Evolutionary conservation across 2,797 vertebrate species (phyloP), one percentile per base, ranked within the genome.

Genomic region (Gastrophryne carolinensis): DNA sequence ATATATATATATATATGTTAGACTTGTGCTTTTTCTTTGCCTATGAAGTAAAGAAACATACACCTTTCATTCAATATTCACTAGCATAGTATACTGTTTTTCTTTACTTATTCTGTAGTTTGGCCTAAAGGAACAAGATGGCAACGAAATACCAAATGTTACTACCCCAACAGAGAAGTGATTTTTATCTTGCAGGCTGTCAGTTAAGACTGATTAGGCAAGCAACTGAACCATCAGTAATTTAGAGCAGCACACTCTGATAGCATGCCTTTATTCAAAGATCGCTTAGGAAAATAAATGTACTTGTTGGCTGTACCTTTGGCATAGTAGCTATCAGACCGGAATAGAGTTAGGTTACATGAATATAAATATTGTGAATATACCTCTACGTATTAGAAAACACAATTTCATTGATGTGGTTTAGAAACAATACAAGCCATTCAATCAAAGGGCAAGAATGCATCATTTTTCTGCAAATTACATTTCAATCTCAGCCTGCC

Each of bases 401-500:
- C 24, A 53, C 75, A 72, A 72, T 78, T 72, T 66, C 75, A 72
- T 78, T 72, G 52, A 78, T 72, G 75, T 78, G 75, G 49, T 78
- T 77, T 78, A 72, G 68, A 64, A 72, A 78, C 75, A 78, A 78
- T 72, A 60, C 39, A 66, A 78, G 57, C 53, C 53, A 54, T 78
- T 78, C 75, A 78, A 72, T 78, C 75, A 72, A 78, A 78, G 75
- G 75, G 75, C 75, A 78, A 72, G 75, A 66, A 72, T 72, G 68
- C 68, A 78, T 78, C 75, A 78, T 72, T 72, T 75, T 77, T 78
- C 75, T 60, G 68, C 68, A 78, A 78, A 78, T 78, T 78, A 78
- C 68, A 78, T 78, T 78, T 78, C 75, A 78, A 78, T 78, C 75
- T 78, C 61, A 41, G 61, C 52, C 70, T 78, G 75, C 68, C 75